A percentile compares a stretch with the other conserved stretches of the same genome.
phyloP scores from a whole-genome alignment of 37 sponge, comb jelly and placozoan genomes.

The Hexactinellida sp. region DNA sequence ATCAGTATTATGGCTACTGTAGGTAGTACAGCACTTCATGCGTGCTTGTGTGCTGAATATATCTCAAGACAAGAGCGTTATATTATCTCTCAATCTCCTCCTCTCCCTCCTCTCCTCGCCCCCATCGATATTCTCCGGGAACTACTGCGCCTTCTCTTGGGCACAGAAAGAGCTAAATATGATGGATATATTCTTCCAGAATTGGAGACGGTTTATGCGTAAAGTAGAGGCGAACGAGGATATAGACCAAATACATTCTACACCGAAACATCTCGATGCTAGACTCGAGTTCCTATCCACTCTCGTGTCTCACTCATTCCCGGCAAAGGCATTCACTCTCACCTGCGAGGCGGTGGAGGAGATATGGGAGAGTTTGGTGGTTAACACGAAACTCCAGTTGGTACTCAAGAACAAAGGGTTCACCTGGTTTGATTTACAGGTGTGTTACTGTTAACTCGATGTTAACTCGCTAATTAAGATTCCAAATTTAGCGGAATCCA shows the following conservation, averaged over 20 bases:
- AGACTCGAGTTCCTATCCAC: neutral
- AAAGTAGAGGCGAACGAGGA: neutral
- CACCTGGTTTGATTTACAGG: conserved; percentile 15
- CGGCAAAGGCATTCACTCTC: neutral
- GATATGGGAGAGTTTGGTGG: conserved; percentile 2
- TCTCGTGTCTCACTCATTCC: neutral
- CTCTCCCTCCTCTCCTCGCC: conserved; percentile 3
- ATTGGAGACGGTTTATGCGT: neutral
- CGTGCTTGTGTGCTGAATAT: neutral
- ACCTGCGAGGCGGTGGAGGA: neutral
- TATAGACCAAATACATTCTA: neutral
- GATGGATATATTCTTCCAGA: neutral
- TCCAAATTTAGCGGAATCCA: too few relatives aligned
- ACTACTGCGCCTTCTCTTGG: neutral
- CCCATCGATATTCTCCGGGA: neutral
- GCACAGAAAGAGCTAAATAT: neutral
- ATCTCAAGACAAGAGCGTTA: conserved; percentile 6
- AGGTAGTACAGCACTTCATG: conserved; percentile 8
- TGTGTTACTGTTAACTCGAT: neutral
- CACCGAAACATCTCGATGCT: neutral
- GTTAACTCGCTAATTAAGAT: neutral
- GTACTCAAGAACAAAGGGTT: neutral
- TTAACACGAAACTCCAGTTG: neutral
- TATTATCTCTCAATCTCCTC: neutral
- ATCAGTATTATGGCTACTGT: neutral